Base-by-base conservation (phyloP, 2,888 invertebrate species). In the Dicyrtomina minuta region DNA sequence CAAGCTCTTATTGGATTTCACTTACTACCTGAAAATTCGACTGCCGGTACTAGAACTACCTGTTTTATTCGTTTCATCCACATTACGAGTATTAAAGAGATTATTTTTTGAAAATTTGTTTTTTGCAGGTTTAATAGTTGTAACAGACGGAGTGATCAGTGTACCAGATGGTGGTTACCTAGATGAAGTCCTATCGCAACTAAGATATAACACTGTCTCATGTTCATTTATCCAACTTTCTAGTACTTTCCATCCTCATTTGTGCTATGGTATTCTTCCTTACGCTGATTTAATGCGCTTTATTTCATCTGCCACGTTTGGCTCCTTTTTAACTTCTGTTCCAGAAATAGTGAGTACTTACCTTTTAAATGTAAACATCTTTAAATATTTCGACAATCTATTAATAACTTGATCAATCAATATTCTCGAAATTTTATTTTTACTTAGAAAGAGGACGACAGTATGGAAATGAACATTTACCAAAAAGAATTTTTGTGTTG, bases 211-310 rank as follows among this genome's bases (percentile, higher is more conserved):
- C 79, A 88, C 89, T 51, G 88, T 90, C 70, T 85, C 89, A 12
- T 89, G 90, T 78, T 90, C 90, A 61, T 91, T 92, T 82, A 83
- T 91, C 71, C 89, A 89, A 81, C 85, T 90, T 22, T 88, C 88
- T 53, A 86, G 86, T 75, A 82, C 84, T 49, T 88, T 87, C 80
- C 87, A 89, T 81, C 88, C 89, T 2, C 85, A 87, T 77, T 85
- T 86, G 69, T 86, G 87, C 73, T 86, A 88, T 73, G 90, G 65
- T 22, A 55, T 88, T 78, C 86, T 90, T 20, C 87, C 90, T 22
- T 90, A 90, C 80, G 85, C 86, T 58, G 90, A 91, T 80, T 83
- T 92, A 66, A 85, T 92, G 82, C 85, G 88, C 79, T 91, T 91
- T 81, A 85, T 92, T 75, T 86, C 91, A 46, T 85, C 86, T 70